Conservation (phyloP, 2,888 invertebrate genomes). For the Sesia bembeciformis region DNA sequence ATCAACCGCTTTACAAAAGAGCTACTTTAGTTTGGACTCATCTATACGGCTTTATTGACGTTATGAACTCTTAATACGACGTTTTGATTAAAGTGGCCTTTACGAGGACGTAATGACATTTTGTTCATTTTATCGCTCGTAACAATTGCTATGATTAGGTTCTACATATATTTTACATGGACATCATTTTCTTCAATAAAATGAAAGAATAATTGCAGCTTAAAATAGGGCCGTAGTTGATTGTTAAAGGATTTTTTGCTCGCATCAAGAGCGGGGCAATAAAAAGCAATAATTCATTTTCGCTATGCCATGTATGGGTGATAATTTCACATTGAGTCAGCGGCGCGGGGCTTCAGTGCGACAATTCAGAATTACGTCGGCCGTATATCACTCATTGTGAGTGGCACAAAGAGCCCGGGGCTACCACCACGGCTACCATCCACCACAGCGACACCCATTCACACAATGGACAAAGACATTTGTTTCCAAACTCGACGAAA, state of each 20-base stretch:
- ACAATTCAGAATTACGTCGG: constrained; percentile 67
- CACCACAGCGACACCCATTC: constrained; percentile 42
- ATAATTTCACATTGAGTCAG: constrained; percentile 65
- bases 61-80: neutral
- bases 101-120: constrained; percentile 47
- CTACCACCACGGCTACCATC: constrained; percentile 49
- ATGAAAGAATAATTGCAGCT: neutral
- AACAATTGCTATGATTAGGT: constrained; percentile 10
- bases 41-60: neutral
- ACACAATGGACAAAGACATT: constrained; percentile 61
- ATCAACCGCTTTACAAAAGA: constrained; percentile 56
- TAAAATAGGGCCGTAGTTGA: constrained; percentile 8
- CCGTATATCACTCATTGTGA: constrained; percentile 73
- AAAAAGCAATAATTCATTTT: constrained; percentile 71
- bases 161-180: constrained; percentile 9
- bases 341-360: constrained; percentile 45
- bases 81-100: constrained; percentile 28
- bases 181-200: neutral
- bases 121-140: constrained; percentile 8
- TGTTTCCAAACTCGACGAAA: constrained; percentile 61
- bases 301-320: constrained; percentile 69
- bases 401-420: constrained; percentile 55
- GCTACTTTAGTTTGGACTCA: constrained; percentile 29
- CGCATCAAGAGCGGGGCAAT: constrained; percentile 38
- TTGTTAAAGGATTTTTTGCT: constrained; percentile 33